Evolutionary conservation across 1,140 invertebrate genomes (phyloP).

Genomic region (Panulirus ornatus): DNA sequence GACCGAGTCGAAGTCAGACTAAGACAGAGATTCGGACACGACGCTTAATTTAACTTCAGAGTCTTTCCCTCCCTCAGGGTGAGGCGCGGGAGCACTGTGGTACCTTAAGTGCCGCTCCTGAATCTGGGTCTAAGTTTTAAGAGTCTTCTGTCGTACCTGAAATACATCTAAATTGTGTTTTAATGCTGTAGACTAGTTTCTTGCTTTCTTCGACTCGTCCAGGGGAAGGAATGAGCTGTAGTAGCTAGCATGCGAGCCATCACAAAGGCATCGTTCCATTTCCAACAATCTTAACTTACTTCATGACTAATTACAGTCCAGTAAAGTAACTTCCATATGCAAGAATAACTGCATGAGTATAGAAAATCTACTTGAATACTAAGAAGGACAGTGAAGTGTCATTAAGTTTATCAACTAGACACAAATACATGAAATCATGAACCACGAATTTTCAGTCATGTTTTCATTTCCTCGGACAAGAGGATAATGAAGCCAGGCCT

Average conservation of each 20-base stretch:
- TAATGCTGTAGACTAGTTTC: background rate
- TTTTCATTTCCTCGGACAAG: background rate
- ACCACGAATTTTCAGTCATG: background rate
- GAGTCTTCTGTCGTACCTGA: constrained; percentile 15
- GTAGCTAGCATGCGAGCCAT: constrained; percentile 66
- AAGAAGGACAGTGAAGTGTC: background rate
- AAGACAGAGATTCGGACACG: constrained; percentile 18
- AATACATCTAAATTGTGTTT: constrained; percentile 7
- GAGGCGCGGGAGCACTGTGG: background rate
- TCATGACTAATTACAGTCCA: constrained; percentile 20
- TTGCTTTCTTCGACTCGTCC: constrained; percentile 45
- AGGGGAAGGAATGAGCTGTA: constrained; percentile 4
- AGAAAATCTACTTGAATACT: background rate
- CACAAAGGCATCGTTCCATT: constrained; percentile 50
- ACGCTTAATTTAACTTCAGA: background rate
- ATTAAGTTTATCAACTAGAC: background rate
- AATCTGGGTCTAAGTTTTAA: constrained; percentile 14
- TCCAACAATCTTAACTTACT: constrained; percentile 21
- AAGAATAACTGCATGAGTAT: background rate
- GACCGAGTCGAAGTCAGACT: constrained; percentile 36
- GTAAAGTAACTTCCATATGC: constrained; percentile 15
- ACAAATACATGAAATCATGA: background rate
- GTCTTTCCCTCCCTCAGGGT: background rate
- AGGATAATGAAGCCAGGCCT: background rate
- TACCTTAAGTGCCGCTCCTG: constrained; percentile 12